A percentile compares a stretch with the other conserved stretches of the same genome.
phyloP scores from a whole-genome alignment of 2,888 invertebrate species.

The Leucania comma region DNA sequence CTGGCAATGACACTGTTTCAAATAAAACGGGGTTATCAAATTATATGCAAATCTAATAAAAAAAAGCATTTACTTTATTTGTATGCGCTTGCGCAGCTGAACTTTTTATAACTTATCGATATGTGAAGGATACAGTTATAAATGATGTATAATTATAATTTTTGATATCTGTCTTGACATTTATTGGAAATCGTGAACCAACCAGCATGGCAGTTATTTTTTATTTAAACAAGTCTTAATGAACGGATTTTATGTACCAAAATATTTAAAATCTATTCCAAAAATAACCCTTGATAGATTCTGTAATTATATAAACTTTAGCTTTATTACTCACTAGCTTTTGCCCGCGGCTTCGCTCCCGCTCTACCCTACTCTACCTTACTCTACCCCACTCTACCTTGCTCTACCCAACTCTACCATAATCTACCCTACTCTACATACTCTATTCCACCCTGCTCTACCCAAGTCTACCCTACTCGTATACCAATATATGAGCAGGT shows the following conservation, averaged over 20 bases:
- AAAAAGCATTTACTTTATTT: conserved; percentile 9
- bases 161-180: background rate
- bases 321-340: too few relatives aligned
- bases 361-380: too few relatives aligned
- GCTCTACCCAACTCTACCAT: too few relatives aligned
- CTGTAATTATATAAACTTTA: too few relatives aligned
- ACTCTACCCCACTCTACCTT: too few relatives aligned
- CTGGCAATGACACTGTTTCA: conserved; percentile 48
- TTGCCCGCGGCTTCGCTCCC: too few relatives aligned
- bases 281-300: background rate
- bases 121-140: background rate
- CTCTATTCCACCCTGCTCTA: too few relatives aligned
- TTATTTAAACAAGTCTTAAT: background rate
- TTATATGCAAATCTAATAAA: conserved; percentile 13
- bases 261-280: conserved; percentile 3
- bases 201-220: background rate
- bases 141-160: background rate
- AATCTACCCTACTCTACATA: too few relatives aligned
- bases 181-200: background rate
- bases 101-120: conserved; percentile 1
- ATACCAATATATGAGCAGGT: too few relatives aligned
- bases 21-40: conserved; percentile 19
- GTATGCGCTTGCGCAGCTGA: background rate
- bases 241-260: background rate
- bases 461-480: too few relatives aligned